Percentiles rank a stretch among this genome's conserved stretches.
These are phyloP conservation scores for Timema podura DNA, from an alignment of 2,888 invertebrate genomes.

Conservation along the genomic window DNA sequence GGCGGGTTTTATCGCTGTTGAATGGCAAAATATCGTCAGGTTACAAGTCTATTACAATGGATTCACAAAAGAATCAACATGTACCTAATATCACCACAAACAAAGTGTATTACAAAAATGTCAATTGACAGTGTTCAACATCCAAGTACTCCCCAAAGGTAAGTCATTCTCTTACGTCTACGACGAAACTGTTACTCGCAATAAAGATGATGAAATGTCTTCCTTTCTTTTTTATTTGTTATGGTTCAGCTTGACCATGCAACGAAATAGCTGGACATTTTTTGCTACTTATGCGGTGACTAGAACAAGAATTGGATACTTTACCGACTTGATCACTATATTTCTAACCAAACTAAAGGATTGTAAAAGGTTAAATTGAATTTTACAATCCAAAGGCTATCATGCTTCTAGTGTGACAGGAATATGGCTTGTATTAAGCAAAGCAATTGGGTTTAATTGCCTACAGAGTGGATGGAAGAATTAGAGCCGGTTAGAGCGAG, in stretches of 20 bases:
- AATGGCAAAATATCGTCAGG: not conserved
- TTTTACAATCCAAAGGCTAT: not conserved
- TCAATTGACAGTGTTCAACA: constrained; percentile 12
- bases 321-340: not conserved
- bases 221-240: constrained; percentile 5
- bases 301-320: constrained; percentile 15
- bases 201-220: constrained; percentile 10
- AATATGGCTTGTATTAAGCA: not conserved
- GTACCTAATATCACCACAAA: constrained; percentile 10
- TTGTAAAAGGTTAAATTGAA: not conserved
- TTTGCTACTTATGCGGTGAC: constrained; percentile 7
- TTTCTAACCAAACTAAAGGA: not conserved
- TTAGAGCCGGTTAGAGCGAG: not conserved
- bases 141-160: constrained; percentile 9
- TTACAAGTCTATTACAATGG: not conserved
- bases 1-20: not conserved
- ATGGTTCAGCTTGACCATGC: not conserved
- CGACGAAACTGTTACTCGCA: not conserved
- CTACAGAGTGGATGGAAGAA: not conserved
- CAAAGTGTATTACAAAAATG: constrained; percentile 13
- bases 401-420: constrained; percentile 1
- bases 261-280: not conserved
- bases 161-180: constrained; percentile 6
- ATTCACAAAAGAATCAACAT: constrained; percentile 9
- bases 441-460: not conserved